phyloP scores from a whole-genome alignment of 2,113 vertebrate species.

The human region DNA sequence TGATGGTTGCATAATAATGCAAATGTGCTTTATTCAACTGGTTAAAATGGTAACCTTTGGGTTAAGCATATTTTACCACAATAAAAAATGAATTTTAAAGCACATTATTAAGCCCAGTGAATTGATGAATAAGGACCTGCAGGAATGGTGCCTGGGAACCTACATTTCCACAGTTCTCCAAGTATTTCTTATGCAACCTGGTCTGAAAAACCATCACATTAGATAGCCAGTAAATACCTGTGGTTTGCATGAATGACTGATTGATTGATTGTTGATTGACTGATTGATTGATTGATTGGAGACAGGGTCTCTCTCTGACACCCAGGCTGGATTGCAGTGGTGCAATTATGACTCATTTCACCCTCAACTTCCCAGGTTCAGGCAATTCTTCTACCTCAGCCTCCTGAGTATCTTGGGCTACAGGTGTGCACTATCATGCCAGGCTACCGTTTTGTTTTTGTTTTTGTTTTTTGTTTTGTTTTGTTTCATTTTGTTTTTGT shows the following conservation, averaged over 20 bases:
- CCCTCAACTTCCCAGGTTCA: too few relatives aligned
- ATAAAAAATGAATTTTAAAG: neutral
- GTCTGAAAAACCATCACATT: neutral
- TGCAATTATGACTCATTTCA: too few relatives aligned
- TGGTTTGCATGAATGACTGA: neutral
- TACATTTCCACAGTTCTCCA: conserved; percentile 9
- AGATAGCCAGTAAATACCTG: neutral
- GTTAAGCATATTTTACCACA: neutral
- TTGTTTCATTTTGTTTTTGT: too few relatives aligned
- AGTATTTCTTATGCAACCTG: neutral
- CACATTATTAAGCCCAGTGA: neutral
- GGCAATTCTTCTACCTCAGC: too few relatives aligned
- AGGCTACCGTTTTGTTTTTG: too few relatives aligned
- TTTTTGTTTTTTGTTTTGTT: too few relatives aligned
- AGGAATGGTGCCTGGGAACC: neutral
- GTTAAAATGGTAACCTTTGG: neutral
- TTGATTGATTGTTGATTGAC: too few relatives aligned
- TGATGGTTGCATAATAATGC: neutral
- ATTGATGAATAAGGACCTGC: neutral
- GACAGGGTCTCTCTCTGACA: too few relatives aligned
- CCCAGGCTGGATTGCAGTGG: too few relatives aligned
- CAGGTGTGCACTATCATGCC: too few relatives aligned
- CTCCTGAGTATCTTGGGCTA: too few relatives aligned
- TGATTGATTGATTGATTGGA: too few relatives aligned
- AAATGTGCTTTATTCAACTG: neutral